phyloP scores from a whole-genome alignment of 2,113 vertebrate genomes.

The Paratilapia polleni region DNA sequence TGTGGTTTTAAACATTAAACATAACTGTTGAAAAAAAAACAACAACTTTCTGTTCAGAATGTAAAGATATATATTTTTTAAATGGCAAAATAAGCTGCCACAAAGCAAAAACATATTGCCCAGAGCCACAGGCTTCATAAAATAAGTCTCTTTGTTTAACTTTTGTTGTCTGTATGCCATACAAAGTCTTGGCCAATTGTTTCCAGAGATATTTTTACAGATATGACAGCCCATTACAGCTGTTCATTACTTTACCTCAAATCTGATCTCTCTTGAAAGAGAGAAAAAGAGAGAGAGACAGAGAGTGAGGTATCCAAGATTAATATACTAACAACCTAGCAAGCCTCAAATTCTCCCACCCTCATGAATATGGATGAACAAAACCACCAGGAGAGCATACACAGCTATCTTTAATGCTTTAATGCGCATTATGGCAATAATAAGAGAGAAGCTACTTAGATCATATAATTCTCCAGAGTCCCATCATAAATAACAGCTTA shows the following conservation, averaged over 20 bases:
- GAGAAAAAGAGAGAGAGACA: conserved; percentile 2
- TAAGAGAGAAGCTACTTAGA: conserved; percentile 74
- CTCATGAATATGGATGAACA: conserved; percentile 74
- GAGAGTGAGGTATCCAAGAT: conserved; percentile 54
- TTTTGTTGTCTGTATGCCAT: conserved; percentile 7
- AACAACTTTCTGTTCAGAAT: neutral
- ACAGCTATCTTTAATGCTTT: conserved; percentile 68
- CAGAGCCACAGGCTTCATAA: neutral
- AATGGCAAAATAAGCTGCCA: neutral
- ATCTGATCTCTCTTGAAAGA: conserved; percentile 51
- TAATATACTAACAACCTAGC: conserved; percentile 68
- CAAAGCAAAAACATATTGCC: neutral
- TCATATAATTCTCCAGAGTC: conserved; percentile 72
- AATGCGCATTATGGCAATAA: conserved; percentile 74
- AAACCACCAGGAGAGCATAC: conserved; percentile 65
- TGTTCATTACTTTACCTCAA: conserved; percentile 65
- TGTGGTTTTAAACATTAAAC: neutral
- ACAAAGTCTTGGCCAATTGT: conserved; percentile 41
- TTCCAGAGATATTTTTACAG: conserved; percentile 51
- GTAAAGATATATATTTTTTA: neutral
- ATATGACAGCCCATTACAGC: conserved; percentile 59
- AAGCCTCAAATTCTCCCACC: conserved; percentile 45
- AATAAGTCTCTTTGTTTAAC: conserved; percentile 4
- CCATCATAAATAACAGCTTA: conserved; percentile 79
- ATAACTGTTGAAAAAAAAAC: neutral